Evolutionary conservation across 2,797 vertebrate species (phyloP).

Genomic region (Esox masquinongy): DNA sequence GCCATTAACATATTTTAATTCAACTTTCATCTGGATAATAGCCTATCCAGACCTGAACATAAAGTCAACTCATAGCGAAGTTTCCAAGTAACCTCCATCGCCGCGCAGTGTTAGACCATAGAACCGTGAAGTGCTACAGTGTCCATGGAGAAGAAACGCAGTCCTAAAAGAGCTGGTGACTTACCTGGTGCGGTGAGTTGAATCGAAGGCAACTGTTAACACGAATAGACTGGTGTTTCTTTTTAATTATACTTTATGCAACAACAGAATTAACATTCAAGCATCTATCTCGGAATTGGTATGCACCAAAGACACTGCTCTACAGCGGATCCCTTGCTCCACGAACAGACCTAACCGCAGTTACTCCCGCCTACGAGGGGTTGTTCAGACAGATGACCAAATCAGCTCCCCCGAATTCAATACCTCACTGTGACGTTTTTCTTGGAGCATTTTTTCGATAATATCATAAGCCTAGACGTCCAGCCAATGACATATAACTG

Average conservation of each 20-base stretch:
- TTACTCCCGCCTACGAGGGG: conserved; percentile 61
- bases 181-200: conserved; percentile 59
- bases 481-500: background rate
- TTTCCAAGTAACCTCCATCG: conserved; percentile 39
- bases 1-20: conserved; percentile 4
- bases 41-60: background rate
- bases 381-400: conserved; percentile 35
- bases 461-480: background rate
- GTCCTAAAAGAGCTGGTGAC: conserved; percentile 15
- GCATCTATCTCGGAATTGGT: conserved; percentile 59
- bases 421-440: background rate
- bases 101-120: conserved; percentile 6
- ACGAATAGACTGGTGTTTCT: conserved; percentile 38
- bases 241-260: conserved; percentile 31
- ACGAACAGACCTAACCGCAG: conserved; percentile 51
- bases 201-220: conserved; percentile 47
- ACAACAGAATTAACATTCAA: conserved; percentile 50
- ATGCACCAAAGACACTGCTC: conserved; percentile 59
- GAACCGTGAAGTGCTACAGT: conserved; percentile 18
- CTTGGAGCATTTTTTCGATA: background rate
- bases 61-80: conserved; percentile 14
- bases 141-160: conserved; percentile 14
- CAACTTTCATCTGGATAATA: background rate
- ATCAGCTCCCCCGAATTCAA: conserved; percentile 17
- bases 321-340: conserved; percentile 61